These are phyloP conservation scores for Furnarius figulus DNA, from an alignment of 2,113 vertebrate genomes.

Conservation along the genomic window DNA sequence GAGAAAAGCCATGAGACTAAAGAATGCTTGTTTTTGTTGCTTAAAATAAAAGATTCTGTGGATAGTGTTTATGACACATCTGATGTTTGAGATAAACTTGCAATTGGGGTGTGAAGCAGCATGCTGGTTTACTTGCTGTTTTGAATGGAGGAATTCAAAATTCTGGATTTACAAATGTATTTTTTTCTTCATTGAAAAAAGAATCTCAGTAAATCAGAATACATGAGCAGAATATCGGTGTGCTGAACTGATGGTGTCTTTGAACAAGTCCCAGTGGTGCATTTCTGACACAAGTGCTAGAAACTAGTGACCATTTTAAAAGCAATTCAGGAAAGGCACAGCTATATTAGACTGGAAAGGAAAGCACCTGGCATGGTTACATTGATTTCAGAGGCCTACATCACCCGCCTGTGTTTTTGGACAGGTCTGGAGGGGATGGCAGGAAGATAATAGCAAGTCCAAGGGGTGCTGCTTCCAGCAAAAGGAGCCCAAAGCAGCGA, in stretches of 20 bases:
- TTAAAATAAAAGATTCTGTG: not conserved
- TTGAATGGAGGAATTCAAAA: not conserved
- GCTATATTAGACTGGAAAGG: not conserved
- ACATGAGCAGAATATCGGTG: fast-evolving
- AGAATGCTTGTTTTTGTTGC: not conserved
- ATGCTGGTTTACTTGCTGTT: not conserved
- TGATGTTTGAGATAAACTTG: not conserved
- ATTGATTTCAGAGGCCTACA: not conserved
- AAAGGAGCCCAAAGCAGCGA: not conserved
- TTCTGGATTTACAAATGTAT: not conserved
- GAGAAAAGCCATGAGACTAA: not conserved
- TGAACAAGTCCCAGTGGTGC: not conserved
- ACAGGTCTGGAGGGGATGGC: not conserved
- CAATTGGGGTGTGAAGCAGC: not conserved
- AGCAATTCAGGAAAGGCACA: not conserved
- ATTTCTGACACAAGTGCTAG: not conserved
- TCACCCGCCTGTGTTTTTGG: not conserved
- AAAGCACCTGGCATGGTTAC: constrained; percentile 4
- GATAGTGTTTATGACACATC: not conserved
- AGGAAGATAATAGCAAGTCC: not conserved
- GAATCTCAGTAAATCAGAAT: not conserved
- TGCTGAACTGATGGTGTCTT: not conserved
- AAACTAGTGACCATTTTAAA: not conserved
- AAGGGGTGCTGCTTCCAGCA: not conserved
- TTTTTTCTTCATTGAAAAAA: not conserved